Evolutionary conservation across 1,140 invertebrate species (phyloP).

Genomic region (Megathymus violae): DNA sequence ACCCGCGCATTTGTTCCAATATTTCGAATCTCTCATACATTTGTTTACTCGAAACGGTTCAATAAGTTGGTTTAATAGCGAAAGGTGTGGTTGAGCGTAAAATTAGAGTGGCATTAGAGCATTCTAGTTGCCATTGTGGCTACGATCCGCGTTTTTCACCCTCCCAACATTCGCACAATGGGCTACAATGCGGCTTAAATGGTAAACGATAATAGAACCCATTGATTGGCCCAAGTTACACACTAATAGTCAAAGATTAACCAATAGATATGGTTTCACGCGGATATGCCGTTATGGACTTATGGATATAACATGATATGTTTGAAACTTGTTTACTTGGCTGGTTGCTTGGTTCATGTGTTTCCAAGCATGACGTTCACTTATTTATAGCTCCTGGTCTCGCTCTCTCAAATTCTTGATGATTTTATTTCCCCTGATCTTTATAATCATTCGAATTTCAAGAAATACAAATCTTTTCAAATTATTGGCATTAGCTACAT

Average conservation of each 20-base stretch:
- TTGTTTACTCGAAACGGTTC: slow-evolving; percentile 21
- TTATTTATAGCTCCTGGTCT: no score
- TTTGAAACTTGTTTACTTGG: neutral
- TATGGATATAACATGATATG: neutral
- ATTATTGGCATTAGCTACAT: no score
- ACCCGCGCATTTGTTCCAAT: slow-evolving; percentile 28
- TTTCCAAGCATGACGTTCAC: no score
- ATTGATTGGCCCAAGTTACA: slow-evolving; percentile 32
- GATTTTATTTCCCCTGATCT: no score
- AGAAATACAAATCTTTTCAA: no score
- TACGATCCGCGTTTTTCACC: slow-evolving; percentile 29
- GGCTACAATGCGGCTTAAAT: slow-evolving; percentile 52
- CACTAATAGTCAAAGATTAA: neutral
- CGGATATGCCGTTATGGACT: neutral
- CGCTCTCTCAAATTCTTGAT: no score
- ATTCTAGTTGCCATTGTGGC: slow-evolving; percentile 39
- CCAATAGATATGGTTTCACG: no score
- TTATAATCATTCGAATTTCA: no score
- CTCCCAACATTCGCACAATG: slow-evolving; percentile 45
- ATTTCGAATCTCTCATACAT: slow-evolving; percentile 33
- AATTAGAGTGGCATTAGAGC: slow-evolving; percentile 35
- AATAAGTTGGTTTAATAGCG: slow-evolving; percentile 28
- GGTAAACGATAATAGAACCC: slow-evolving; percentile 51
- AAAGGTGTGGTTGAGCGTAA: slow-evolving; percentile 19
- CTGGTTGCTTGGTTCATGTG: no score